Percentiles rank a stretch among this genome's conserved stretches.
Evolutionary conservation across 2,797 vertebrate species (phyloP).

Genomic region (Sebastes baramenuke): DNA sequence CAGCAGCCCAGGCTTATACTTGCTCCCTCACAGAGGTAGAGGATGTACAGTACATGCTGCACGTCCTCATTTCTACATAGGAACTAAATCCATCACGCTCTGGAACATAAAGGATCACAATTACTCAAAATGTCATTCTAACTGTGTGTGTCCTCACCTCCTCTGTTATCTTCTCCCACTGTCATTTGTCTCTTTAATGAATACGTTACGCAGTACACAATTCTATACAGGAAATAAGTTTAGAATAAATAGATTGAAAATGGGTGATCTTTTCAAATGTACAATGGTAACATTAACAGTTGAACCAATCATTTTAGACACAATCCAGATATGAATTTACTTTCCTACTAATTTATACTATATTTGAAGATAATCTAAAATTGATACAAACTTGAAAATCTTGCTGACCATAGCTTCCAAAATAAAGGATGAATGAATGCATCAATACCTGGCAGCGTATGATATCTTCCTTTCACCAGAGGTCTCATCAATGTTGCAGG

Average conservation of each 20-base stretch:
- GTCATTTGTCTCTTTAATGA: slow-evolving; percentile 49
- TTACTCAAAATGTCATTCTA: slow-evolving; percentile 58
- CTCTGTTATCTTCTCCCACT: slow-evolving; percentile 30
- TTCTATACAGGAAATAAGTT: neutral
- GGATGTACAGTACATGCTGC: neutral
- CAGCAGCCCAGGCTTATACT: neutral
- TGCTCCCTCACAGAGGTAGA: neutral
- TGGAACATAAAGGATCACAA: slow-evolving; percentile 29
- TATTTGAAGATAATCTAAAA: slow-evolving; percentile 9
- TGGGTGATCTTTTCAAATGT: slow-evolving; percentile 1
- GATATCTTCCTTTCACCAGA: slow-evolving; percentile 35
- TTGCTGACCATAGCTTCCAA: neutral
- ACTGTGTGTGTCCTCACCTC: slow-evolving; percentile 43
- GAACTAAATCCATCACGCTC: slow-evolving; percentile 42
- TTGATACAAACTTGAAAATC: neutral
- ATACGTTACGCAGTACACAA: neutral
- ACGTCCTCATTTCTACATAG: neutral
- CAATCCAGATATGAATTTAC: neutral
- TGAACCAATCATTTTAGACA: neutral
- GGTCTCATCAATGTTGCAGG: slow-evolving; percentile 63
- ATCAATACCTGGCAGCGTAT: slow-evolving; percentile 25
- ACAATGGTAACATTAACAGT: neutral
- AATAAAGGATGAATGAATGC: slow-evolving; percentile 34
- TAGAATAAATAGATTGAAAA: neutral
- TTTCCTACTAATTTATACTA: neutral